Base-by-base conservation (phyloP, 2,888 invertebrate genomes). In the Creontiades dilutus region DNA sequence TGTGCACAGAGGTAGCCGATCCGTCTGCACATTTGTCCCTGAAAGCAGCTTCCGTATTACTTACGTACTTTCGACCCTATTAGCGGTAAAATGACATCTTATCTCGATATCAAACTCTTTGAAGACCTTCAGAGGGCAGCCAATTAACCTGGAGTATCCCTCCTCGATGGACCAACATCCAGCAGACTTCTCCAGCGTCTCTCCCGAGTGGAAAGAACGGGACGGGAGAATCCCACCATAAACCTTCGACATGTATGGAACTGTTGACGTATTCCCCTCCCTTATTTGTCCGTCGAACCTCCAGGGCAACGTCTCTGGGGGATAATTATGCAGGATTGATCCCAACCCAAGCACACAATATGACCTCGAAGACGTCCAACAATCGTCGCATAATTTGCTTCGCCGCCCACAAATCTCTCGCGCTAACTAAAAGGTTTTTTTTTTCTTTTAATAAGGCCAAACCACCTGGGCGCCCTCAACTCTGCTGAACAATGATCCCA, bases 41-140 rank as follows among this genome's bases (percentile, higher is more conserved):
- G 68, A 19, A n/a, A 68, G 68, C 13, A 68, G 68, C 68, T 68
- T 68, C 68, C 68, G 68, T 68, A 68, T 68, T 68, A 61, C 61
- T 61, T 61, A 68, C 68, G 23, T 23, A 19, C 19, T 23, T 68
- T 68, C 27, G 23, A 46, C 78, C 78, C 78, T 80, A 80, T 80
- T 80, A 80, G 78, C 7, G 37, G 14, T 80, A 80, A 80, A 80
- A 80, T 80, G 78, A 80, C 78, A 16, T 80, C 78, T 80, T 80
- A 80, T 80, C 78, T 47, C 68, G 68, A 68, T 23, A 68, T 37
- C 37, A 68, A 68, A 68, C 68, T 23, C 1, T 68, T 47, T 80
- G 78, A 80, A 80, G 78, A 80, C 37, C 68, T 23, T 68, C 61
- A 28, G 37, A 28, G 27, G 5, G 19, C 16, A 80, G 78, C 78